These are phyloP conservation scores for Tichodroma muraria DNA, from an alignment of 2,113 vertebrate genomes.

Conservation along the genomic window DNA sequence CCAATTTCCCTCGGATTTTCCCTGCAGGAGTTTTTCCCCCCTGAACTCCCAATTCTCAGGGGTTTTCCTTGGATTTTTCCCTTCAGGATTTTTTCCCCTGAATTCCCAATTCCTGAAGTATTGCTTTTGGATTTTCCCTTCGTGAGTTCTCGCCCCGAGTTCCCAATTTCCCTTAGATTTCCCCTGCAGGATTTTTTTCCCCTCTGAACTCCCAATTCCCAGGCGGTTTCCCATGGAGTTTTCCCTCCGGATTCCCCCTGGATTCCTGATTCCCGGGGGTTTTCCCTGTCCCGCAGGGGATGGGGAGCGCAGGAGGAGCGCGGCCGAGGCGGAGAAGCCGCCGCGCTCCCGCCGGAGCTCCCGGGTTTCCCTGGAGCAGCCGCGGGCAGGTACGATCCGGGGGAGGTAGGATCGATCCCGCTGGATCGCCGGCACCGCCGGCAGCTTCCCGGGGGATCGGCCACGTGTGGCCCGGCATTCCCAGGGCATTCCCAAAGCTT, in stretches of 20 bases:
- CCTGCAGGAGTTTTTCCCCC: neutral
- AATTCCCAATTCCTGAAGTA: neutral
- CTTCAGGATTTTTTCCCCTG: neutral
- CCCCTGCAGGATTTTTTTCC: neutral
- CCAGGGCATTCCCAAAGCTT: neutral
- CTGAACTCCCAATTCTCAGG: neutral
- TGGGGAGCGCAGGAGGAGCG: neutral
- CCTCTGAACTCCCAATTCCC: neutral
- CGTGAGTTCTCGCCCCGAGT: no score
- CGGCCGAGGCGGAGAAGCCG: neutral
- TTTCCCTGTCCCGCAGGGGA: neutral
- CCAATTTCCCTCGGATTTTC: neutral
- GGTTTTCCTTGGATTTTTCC: neutral
- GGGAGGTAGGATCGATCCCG: neutral
- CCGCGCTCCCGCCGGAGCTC: neutral
- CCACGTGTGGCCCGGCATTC: no score
- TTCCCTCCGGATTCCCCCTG: neutral
- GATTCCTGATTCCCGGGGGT: neutral
- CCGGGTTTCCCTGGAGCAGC: neutral
- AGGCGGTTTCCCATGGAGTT: neutral
- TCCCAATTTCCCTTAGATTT: no score
- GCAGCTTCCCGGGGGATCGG: no score
- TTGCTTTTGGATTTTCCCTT: neutral
- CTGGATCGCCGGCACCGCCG: neutral
- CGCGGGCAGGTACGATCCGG: conserved; percentile 28